Evolutionary conservation across 92 coral and sea anemone genomes (phyloP).

Genomic region (Palythoa grandis): DNA sequence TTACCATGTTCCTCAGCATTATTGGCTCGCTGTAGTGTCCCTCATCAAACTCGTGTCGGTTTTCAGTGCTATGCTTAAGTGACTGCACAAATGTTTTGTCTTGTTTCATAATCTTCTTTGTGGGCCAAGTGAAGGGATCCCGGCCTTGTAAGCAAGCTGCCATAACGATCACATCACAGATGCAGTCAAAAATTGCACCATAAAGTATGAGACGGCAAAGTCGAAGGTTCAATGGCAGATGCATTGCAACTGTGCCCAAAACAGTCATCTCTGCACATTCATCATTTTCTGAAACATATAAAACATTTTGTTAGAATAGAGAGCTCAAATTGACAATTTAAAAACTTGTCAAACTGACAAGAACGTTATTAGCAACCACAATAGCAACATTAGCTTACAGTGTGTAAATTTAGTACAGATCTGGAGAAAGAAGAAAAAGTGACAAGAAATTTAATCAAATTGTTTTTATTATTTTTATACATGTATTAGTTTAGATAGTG

Average conservation of each 20-base stretch:
- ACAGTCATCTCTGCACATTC: constrained; percentile 45
- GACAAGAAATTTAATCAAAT: too few relatives aligned
- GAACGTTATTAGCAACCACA: not conserved
- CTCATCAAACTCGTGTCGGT: constrained; percentile 26
- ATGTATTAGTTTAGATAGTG: too few relatives aligned
- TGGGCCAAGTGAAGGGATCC: constrained; percentile 43
- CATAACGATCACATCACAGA: constrained; percentile 58
- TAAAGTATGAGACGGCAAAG: constrained; percentile 43
- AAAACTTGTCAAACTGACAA: not conserved
- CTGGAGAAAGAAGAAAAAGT: too few relatives aligned
- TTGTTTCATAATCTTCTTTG: constrained; percentile 32
- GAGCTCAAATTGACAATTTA: not conserved
- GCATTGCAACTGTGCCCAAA: constrained; percentile 42
- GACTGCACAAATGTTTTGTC: constrained; percentile 31
- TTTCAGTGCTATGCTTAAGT: constrained; percentile 23
- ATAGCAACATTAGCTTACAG: too few relatives aligned
- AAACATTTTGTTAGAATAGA: not conserved
- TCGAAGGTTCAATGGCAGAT: constrained; percentile 48
- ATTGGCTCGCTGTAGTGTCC: constrained; percentile 44
- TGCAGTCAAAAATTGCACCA: constrained; percentile 47
- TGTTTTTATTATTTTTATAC: too few relatives aligned
- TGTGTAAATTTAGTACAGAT: too few relatives aligned
- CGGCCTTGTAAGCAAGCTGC: constrained; percentile 43
- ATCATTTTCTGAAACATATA: constrained; percentile 20
- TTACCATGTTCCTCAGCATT: constrained; percentile 40